phyloP scores from a whole-genome alignment of 2,888 invertebrate species.

The Pterobdella sp. region DNA sequence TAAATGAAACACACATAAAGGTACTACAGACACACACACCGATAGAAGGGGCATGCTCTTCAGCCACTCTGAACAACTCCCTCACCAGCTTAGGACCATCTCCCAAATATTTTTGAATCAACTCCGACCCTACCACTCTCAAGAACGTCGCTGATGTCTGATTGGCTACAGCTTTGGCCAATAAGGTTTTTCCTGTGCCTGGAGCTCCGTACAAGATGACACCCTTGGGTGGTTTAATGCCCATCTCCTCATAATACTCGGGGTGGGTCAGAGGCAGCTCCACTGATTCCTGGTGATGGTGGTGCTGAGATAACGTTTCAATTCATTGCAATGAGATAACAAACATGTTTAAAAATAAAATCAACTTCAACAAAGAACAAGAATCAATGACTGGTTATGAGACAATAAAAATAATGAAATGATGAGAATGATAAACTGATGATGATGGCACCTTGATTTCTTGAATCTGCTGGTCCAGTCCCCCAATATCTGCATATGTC shows the following conservation, averaged over 20 bases:
- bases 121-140: constrained; percentile 95
- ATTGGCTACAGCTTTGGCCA: constrained; percentile 98
- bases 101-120: constrained; percentile 96
- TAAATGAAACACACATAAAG: no score
- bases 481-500: constrained; percentile 97
- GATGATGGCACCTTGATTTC: constrained; percentile 65
- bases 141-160: constrained; percentile 98
- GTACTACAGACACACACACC: no score
- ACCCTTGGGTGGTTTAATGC: constrained; percentile 97
- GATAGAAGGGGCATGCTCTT: constrained; percentile 97
- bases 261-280: constrained; percentile 97
- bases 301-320: no score
- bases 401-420: not conserved
- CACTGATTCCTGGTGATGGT: constrained; percentile 68
- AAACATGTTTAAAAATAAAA: no score
- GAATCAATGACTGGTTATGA: not conserved
- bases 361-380: no score
- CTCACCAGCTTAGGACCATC: constrained; percentile 97
- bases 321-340: not conserved
- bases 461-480: constrained; percentile 91
- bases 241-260: constrained; percentile 99
- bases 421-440: not conserved
- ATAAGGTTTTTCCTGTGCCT: constrained; percentile 92
- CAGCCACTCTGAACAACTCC: constrained; percentile 95
- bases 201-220: constrained; percentile 96